Evolutionary conservation across 2,888 invertebrate genomes (phyloP), one percentile per base, ranked within the genome.

Genomic region (Mechanitis mazaeus): DNA sequence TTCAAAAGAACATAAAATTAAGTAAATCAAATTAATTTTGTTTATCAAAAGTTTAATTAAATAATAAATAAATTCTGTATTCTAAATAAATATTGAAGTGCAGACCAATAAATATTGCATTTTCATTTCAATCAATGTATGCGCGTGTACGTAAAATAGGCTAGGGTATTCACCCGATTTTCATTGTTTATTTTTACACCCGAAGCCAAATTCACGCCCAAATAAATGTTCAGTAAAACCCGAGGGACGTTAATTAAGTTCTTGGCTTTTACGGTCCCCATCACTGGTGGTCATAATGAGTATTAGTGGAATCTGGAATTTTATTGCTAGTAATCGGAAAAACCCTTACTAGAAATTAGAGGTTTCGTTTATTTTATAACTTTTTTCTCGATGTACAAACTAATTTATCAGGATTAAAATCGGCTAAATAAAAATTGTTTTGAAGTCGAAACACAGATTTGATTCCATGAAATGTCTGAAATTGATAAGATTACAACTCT

Each of bases 131-230:
- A 45, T 59, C 38, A 45, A 47, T 57, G 58, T 54, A 46, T 59
- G 63, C 50, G 28, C 50, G 31, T 66, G 64, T 67, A 65, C 66
- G 66, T 68, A 72, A 69, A 69, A 72, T 72, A 67, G 65, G 68
- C 55, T 58, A 56, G 60, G 58, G 53, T 65, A 69, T 72, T 74
- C 75, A 79, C 77, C 77, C 77, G 77, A 73, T 74, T 79, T 81
- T 77, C 78, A 78, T 81, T 85, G 83, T 85, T 85, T 85, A 83
- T 85, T 85, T 85, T 85, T 85, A 85, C 81, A 78, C 77, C 77
- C 71, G 69, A 71, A 78, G 74, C 80, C 79, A 73, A 85, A 83
- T 85, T 85, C 82, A 80, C 81, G 81, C 80, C 78, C 80, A 82
- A 85, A 85, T 83, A 84, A 85, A 85, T 83, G 83, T 79, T 63